Evolutionary conservation across 2,797 vertebrate species (phyloP), one percentile per base, ranked within the genome.

Genomic region (Ambastaia sidthimunki): DNA sequence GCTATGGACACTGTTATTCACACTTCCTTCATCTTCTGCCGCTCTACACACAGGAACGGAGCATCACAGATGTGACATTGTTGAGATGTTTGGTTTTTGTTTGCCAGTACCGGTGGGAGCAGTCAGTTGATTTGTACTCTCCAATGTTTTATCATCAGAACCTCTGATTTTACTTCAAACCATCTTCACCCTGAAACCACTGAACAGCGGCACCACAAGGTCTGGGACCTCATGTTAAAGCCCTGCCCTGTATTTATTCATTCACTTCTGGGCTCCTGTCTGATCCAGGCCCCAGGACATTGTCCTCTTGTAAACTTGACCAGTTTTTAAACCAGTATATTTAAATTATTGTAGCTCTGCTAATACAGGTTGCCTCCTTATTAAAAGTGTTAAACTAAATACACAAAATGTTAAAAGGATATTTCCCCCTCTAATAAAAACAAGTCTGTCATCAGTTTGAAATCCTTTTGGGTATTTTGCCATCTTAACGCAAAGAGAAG

Each of bases 1-100:
- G 80, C 74, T 82, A 73, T 44, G 23, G 69, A 66, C 66, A 62
- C 15, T 47, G 18, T 48, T 71, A 68, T 62, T 34, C 34, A 74
- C 25, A 69, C 11, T 60, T 18, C 13, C 47, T n/a, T 25, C 62
- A 28, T 28, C 52, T 48, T 41, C 44, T 62, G 11, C 41, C 41
- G 7, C 66, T 69, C 71, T 23, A 54, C 28, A 67, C 19, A 41
- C 47, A 15, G 12, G 16, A 63, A 62, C 19, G 7, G 55, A 55
- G 28, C n/a, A 44, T 44, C 19, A 34, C 54, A 18, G 28, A 23
- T 34, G 0, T 47, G 63, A 68, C 21, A 28, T 50, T 21, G 21
- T 47, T 18, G 18, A 74, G 55, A 19, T 37, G 28, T 73, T 12
- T 15, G 54, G 44, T 52, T 11, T 71, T 41, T 7, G 34, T 72